Conservation (phyloP, 2,797 vertebrate species). For the Caiman crocodilus region DNA sequence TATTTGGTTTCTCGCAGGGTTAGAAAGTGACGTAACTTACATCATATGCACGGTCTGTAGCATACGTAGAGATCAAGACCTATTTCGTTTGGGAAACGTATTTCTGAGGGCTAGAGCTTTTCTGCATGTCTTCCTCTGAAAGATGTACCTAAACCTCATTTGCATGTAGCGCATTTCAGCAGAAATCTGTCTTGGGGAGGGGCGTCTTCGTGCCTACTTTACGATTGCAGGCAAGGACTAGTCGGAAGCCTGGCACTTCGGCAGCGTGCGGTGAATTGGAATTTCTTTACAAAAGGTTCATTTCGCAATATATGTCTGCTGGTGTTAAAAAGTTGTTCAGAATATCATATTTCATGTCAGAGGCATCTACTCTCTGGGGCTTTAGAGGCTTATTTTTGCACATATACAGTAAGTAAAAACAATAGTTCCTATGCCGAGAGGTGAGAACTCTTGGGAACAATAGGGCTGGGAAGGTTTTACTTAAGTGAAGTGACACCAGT, state of each 20-base stretch:
- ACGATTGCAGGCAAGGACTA: rapidly evolving
- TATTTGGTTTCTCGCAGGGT: rapidly evolving
- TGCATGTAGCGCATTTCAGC: neutral
- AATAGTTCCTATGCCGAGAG: rapidly evolving
- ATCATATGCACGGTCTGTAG: neutral
- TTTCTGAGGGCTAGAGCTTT: constrained; percentile 10
- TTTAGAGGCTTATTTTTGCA: neutral
- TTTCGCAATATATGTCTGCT: neutral
- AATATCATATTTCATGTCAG: rapidly evolving
- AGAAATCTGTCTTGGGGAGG: neutral
- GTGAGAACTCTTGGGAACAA: neutral
- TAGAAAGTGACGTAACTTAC: no score
- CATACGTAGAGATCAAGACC: neutral
- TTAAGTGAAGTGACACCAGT: neutral
- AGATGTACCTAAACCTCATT: neutral
- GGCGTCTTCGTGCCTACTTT: neutral
- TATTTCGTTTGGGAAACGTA: neutral
- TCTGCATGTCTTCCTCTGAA: constrained; percentile 34
- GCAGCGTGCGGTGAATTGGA: rapidly evolving
- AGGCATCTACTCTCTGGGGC: neutral
- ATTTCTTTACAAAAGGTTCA: neutral
- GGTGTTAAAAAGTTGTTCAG: neutral
- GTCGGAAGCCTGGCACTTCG: neutral
- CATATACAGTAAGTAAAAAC: neutral
- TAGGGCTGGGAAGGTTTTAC: rapidly evolving